Base-by-base conservation (phyloP, 2,797 vertebrate genomes). In the Channa striata region DNA sequence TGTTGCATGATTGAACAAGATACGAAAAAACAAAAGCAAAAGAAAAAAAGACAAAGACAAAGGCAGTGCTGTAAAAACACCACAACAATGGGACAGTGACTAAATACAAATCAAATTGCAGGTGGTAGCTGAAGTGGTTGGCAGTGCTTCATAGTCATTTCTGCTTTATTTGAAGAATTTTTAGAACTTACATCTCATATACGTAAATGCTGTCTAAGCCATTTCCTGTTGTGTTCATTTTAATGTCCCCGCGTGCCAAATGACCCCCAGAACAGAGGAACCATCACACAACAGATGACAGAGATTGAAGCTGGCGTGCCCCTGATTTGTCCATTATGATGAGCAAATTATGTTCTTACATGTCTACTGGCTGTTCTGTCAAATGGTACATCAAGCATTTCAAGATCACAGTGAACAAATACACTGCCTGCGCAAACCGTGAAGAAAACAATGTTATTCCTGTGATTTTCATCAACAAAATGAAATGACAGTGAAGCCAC, bases 311-410 rank as follows among this genome's bases (percentile, higher is more conserved):
- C 77, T 89, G 91, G 83, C 88, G 54, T 90, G 90, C 80, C 89
- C 87, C 89, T 88, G 84, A 91, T 91, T 91, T 85, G 88, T 90
- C 84, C 79, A 87, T 87, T 86, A 85, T 84, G 87, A 91, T 90
- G 91, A 90, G 77, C 85, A 90, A 91, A 91, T 91, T 79, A 91
- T 86, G 80, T 74, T 85, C 81, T 84, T 87, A 86, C 83, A 89
- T 88, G 88, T 90, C 89, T 84, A 84, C 85, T 89, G 89, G 90
- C 83, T 87, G 80, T 84, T 86, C 84, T 86, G 78, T 91, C 88
- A 87, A 87, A 88, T 79, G 69, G 70, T 68, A 81, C 82, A 84
- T 83, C 85, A 65, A 82, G 74, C 76, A 78, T 84, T 85, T 84
- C 68, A 67, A 86, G 78, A 83, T 79, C 63, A 69, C 81, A 67